Base-by-base conservation (phyloP, 2,113 vertebrate species). In the Hemiscyllium ocellatum region DNA sequence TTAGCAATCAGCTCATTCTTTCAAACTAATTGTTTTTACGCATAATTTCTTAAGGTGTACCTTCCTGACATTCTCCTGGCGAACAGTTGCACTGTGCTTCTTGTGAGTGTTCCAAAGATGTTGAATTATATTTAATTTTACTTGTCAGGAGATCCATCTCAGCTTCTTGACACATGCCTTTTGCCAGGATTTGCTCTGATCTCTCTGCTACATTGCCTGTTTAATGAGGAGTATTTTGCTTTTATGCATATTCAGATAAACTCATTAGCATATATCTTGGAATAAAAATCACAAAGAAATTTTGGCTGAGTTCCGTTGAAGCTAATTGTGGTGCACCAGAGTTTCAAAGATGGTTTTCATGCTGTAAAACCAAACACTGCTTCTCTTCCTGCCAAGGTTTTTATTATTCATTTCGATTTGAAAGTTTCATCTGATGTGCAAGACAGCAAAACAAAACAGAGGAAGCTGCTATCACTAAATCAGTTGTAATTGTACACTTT, bases 131-230 rank as follows among this genome's bases (percentile, higher is more conserved):
- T 42, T 66, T 66, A 93, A 66, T 66, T 93, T 93, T 1, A 93
- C 66, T 61, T 68, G 33, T 93, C 89, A 93, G 56, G 61, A 93
- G 89, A 66, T 65, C 65, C 1, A 61, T 93, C 89, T 91, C 56
- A 8, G 61, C 33, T 91, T 83, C 33, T 6, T 93, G 61, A 66
- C 89, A 66, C 65, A n/a, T 93, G 89, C 61, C 37, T 93, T n/a
- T 66, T 91, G 56, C 56, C 89, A 91, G 56, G 61, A 66, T 65
- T 91, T 93, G 61, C 61, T 93, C 89, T 93, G 89, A 66, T 93
- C 89, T 37, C 89, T 93, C 65, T 37, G 80, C 61, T 19, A 93
- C 66, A 66, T 93, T 93, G 89, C n/a, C 61, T 93, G 89, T 8
- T 66, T 93, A 93, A 93, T 68, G 89, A 93, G 89, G 61, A 93